A percentile compares a stretch with the other conserved stretches of the same genome.
These are phyloP conservation scores for Cisticola juncidis DNA, from an alignment of 2,113 vertebrate species.

Conservation along the genomic window DNA sequence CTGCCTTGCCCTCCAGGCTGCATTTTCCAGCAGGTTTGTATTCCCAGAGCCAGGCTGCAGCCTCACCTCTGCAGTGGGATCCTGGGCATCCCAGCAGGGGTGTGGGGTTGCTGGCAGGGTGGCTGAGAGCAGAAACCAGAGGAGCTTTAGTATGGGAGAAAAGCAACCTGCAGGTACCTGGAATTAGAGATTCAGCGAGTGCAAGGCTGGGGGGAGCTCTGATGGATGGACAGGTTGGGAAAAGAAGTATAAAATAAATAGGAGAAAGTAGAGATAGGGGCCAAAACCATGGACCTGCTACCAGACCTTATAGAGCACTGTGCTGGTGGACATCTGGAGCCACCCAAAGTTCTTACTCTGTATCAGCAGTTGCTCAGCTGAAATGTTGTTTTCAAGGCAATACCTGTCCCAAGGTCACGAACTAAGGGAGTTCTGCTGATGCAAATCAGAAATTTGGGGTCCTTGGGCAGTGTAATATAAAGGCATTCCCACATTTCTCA, in stretches of 20 bases:
- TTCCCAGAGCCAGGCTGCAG: background rate
- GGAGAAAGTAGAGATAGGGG: background rate
- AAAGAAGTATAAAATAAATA: background rate
- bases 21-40: background rate
- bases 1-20: background rate
- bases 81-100: background rate
- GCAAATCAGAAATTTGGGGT: background rate
- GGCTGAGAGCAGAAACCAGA: background rate
- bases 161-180: accelerated
- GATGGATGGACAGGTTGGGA: background rate
- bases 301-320: no score
- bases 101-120: background rate
- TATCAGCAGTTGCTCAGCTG: background rate
- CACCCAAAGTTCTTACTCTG: background rate
- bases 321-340: background rate
- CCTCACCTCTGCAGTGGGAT: background rate
- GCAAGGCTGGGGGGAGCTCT: background rate
- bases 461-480: background rate
- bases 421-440: background rate
- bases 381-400: background rate
- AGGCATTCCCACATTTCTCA: accelerated
- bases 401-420: accelerated
- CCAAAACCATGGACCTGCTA: accelerated
- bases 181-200: background rate
- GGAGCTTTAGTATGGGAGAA: background rate